A percentile compares a stretch with the other conserved stretches of the same genome.
These are phyloP conservation scores for Scolopax bukidnonensis DNA, from an alignment of 2,797 vertebrate genomes.

Conservation along the genomic window DNA sequence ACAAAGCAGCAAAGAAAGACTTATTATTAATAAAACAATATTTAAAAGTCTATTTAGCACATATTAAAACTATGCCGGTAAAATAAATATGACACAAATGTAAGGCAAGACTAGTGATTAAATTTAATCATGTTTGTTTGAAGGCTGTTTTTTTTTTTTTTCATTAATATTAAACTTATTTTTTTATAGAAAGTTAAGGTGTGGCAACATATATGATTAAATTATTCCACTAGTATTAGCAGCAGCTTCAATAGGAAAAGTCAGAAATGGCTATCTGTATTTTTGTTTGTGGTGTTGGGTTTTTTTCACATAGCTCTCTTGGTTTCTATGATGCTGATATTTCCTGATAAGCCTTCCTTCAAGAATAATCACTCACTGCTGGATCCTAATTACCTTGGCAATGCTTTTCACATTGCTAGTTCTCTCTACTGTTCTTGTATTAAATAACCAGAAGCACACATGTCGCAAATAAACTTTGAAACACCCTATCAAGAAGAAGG, in stretches of 20 bases:
- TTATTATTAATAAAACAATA: neutral
- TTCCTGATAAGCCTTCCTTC: neutral
- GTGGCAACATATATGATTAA: neutral
- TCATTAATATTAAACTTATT: neutral
- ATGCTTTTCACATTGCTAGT: neutral
- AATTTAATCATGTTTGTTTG: neutral
- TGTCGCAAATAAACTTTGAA: neutral
- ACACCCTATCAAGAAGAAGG: fast-evolving
- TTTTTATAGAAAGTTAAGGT: neutral
- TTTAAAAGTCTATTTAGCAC: neutral
- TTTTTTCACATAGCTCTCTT: neutral
- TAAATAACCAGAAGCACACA: neutral
- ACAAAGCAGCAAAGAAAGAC: neutral
- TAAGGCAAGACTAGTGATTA: neutral
- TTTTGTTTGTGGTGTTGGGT: neutral
- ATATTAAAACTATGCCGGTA: neutral
- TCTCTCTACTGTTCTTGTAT: neutral
- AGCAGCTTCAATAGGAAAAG: neutral
- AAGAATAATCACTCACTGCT: neutral
- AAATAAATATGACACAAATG: neutral
- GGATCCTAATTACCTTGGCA: neutral
- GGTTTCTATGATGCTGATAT: neutral
- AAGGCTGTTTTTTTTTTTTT: neutral
- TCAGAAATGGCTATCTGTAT: neutral
- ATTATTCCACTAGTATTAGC: neutral